Percentiles rank a stretch among this genome's conserved stretches.
Evolutionary conservation across 2,888 invertebrate species (phyloP).

Genomic region (Eucriotettix oculatus): DNA sequence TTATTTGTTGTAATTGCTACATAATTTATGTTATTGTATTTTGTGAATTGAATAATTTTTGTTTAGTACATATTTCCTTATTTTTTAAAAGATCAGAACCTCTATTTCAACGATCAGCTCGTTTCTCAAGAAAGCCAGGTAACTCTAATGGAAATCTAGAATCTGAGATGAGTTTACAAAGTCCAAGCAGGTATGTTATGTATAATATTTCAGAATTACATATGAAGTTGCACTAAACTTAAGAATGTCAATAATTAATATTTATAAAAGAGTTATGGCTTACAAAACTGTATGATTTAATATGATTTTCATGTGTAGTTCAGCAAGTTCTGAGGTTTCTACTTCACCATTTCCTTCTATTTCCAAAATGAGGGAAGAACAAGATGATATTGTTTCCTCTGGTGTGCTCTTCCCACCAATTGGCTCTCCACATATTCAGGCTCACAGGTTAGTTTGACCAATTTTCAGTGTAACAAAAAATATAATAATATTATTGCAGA

Average conservation of each 20-base stretch:
- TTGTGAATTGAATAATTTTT: not conserved
- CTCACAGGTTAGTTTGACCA: not conserved
- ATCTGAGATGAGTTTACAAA: constrained; percentile 9
- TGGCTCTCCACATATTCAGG: not conserved
- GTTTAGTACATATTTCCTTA: not conserved
- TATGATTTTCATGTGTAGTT: constrained; percentile 15
- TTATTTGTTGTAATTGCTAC: not conserved
- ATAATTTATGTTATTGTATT: not conserved
- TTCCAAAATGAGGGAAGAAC: not conserved
- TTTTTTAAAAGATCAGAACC: constrained; percentile 8
- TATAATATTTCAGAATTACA: too few relatives aligned
- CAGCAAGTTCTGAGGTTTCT: constrained; percentile 22
- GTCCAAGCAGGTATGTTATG: constrained; percentile 9
- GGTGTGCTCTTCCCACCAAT: constrained; percentile 22
- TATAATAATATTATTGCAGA: too few relatives aligned
- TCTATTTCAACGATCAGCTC: constrained; percentile 8
- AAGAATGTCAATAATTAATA: not conserved
- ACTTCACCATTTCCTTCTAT: constrained; percentile 22
- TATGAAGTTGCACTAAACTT: not conserved
- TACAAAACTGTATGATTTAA: too few relatives aligned
- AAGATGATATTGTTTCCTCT: constrained; percentile 16
- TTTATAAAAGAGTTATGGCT: not conserved
- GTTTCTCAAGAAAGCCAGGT: constrained; percentile 3
- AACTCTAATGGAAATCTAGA: not conserved
- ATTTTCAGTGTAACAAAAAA: too few relatives aligned